Evolutionary conservation across 2,113 vertebrate species (phyloP), one percentile per base, ranked within the genome.

Genomic region (Electrona antarctica): DNA sequence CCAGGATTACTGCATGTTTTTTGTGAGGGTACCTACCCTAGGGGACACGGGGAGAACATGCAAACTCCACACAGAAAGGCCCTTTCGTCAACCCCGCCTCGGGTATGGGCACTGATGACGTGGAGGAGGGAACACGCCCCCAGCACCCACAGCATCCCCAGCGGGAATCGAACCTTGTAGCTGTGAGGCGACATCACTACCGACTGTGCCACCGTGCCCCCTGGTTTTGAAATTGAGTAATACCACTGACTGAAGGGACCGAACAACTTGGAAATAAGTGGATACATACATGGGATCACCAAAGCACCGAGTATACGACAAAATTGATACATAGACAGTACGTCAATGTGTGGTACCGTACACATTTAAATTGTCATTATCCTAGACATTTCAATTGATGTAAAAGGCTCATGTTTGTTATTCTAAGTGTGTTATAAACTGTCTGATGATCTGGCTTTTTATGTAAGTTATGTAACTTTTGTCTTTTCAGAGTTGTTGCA

Each of bases 151-250:
- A n/a, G n/a, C n/a, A n/a, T n/a, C n/a, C n/a, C n/a, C n/a, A n/a
- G n/a, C n/a, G n/a, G n/a, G n/a, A n/a, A n/a, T n/a, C n/a, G n/a
- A n/a, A n/a, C n/a, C n/a, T n/a, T n/a, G n/a, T n/a, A n/a, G n/a
- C n/a, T n/a, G n/a, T n/a, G n/a, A n/a, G n/a, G n/a, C n/a, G n/a
- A n/a, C n/a, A n/a, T n/a, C n/a, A n/a, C n/a, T n/a, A n/a, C n/a
- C n/a, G n/a, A n/a, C n/a, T n/a, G n/a, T n/a, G n/a, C n/a, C n/a
- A n/a, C n/a, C n/a, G n/a, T n/a, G n/a, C n/a, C n/a, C n/a, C n/a
- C n/a, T 72, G 10, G 65, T 49, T 7, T 64, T 71, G 9, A 57
- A 13, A 58, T 74, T 58, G 9, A 69, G 58, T 60, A 61, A 49
- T 59, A 12, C 60, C 50, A 60, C 21, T 71, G 21, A 21, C 7